Evolutionary conservation across 2,888 invertebrate species (phyloP), one percentile per base, ranked within the genome.

Genomic region (Lymantria dispar): DNA sequence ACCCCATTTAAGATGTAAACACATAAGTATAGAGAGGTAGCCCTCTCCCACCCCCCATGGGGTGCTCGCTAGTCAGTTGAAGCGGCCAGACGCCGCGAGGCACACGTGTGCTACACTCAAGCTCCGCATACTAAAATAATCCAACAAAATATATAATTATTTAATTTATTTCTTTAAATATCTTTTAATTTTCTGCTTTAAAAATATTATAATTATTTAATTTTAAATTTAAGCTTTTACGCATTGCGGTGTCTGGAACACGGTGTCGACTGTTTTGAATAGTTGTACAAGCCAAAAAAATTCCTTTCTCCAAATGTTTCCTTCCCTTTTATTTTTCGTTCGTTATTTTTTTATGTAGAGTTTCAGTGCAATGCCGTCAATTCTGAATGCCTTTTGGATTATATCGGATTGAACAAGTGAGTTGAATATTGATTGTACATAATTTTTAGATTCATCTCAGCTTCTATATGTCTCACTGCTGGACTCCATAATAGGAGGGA

Each of bases 1-100:
- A 84, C 64, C 85, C 86, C 83, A 85, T 87, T 87, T 84, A 85
- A 87, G 88, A 87, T 85, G 88, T 87, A 88, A 87, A 89, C 87
- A 86, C 74, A 85, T 78, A 88, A 83, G 84, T 88, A 88, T 87
- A 87, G 74, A 67, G 14, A 45, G 44, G 22, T 40, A 68, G 70
- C 70, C 71, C 67, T 66, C 72, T 69, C 68, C 68, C 63, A 71
- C 69, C 72, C 68, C 65, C 62, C 60, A 40, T 52, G 56, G 80
- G 78, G 76, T 63, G 68, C 68, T 52, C 65, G 66, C 59, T 56
- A 67, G 61, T 64, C 84, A 89, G 89, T 89, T 75, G 72, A 62
- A 76, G 84, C 89, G 88, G 87, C 85, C 67, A 56, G 59, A 56
- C 66, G 85, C 83, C 85, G 87, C 81, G 49, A 63, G 52, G 61